Percentiles rank a stretch among this genome's conserved stretches.
Conservation (phyloP, 2,113 vertebrate species). For the Austrofundulus limnaeus region DNA sequence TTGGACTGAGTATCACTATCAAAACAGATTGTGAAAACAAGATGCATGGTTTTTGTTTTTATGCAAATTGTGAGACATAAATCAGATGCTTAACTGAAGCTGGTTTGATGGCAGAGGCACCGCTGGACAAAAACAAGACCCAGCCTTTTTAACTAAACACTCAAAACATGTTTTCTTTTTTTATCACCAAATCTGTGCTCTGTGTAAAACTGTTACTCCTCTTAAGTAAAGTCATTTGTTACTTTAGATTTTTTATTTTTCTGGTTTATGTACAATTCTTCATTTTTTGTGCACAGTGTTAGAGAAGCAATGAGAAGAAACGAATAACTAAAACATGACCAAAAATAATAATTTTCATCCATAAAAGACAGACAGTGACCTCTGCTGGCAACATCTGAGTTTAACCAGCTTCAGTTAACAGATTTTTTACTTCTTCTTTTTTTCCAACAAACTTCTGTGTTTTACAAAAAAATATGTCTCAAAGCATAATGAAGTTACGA, state of each 20-base stretch:
- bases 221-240: background rate
- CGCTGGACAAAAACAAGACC: background rate
- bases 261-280: background rate
- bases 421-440: background rate
- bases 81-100: constrained; percentile 17
- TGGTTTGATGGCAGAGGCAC: constrained; percentile 4
- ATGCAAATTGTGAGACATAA: constrained; percentile 24
- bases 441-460: background rate
- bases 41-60: constrained; percentile 6
- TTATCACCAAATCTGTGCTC: background rate
- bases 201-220: no score
- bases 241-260: background rate
- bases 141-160: constrained; percentile 6
- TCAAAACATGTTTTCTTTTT: background rate
- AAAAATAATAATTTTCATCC: background rate
- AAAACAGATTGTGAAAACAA: constrained; percentile 36
- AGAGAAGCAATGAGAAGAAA: background rate
- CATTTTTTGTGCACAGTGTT: background rate
- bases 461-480: no score
- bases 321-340: background rate
- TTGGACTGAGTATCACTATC: constrained; percentile 26
- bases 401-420: background rate
- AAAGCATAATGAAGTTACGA: background rate
- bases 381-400: constrained; percentile 52
- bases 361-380: constrained; percentile 32